These are phyloP conservation scores for Camponotus pennsylvanicus DNA, from an alignment of 1,140 invertebrate species.

Conservation along the genomic window DNA sequence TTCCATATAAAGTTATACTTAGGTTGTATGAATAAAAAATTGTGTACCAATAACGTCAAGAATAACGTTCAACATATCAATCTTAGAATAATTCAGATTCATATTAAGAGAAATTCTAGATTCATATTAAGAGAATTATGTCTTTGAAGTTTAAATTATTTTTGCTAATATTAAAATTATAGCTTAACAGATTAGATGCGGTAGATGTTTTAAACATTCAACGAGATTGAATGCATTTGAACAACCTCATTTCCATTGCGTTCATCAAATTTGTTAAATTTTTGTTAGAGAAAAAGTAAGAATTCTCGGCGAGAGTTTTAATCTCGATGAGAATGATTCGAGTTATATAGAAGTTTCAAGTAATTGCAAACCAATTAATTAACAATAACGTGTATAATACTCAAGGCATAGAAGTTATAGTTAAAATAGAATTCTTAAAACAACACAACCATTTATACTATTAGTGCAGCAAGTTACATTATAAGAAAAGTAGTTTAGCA, in stretches of 20 bases:
- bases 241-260: slow-evolving; percentile 3
- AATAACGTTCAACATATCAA: background rate
- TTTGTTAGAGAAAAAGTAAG: slow-evolving; percentile 32
- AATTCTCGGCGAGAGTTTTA: slow-evolving; percentile 53
- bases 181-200: slow-evolving; percentile 9
- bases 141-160: slow-evolving; percentile 7
- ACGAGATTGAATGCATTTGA: slow-evolving; percentile 37
- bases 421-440: slow-evolving; percentile 31
- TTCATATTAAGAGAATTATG: background rate
- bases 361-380: slow-evolving; percentile 36
- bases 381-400: slow-evolving; percentile 42
- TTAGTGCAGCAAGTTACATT: background rate
- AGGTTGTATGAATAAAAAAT: background rate
- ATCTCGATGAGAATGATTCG: slow-evolving; percentile 30
- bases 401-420: background rate
- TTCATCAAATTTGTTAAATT: slow-evolving; percentile 34
- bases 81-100: background rate
- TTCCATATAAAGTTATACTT: background rate
- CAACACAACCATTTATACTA: background rate
- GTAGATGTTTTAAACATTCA: slow-evolving; percentile 50
- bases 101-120: background rate
- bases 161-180: slow-evolving; percentile 22
- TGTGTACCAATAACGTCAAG: background rate
- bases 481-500: background rate
- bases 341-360: slow-evolving; percentile 51